A percentile compares a stretch with the other conserved stretches of the same genome.
Conservation (phyloP, 2,888 invertebrate genomes). For the Trachelus stipa region DNA sequence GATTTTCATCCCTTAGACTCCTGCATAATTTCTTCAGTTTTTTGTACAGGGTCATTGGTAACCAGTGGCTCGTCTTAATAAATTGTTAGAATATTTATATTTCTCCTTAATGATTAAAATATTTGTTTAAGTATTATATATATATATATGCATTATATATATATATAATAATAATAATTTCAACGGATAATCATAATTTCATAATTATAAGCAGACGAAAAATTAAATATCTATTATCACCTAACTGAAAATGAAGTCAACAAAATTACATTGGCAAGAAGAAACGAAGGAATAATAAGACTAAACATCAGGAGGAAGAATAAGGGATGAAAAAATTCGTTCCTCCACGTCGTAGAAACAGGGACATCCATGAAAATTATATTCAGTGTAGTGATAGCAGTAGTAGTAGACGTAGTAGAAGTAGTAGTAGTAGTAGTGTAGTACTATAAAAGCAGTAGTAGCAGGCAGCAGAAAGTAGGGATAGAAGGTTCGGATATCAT, state of each 20-base stretch:
- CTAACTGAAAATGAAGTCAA: neutral
- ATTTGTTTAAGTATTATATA: neutral
- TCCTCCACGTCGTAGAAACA: neutral
- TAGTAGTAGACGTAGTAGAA: no score
- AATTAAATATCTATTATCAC: neutral
- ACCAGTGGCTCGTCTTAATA: neutral
- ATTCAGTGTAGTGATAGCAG: neutral
- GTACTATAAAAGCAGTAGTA: neutral
- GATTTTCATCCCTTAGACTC: neutral
- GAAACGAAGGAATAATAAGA: neutral
- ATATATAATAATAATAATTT: neutral
- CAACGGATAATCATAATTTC: neutral
- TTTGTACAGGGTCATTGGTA: neutral
- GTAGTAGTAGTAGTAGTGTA: no score
- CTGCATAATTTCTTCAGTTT: neutral
- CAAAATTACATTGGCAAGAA: neutral
- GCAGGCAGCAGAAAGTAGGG: neutral
- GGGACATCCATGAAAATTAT: neutral
- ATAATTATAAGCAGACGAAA: neutral
- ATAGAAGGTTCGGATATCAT: slow-evolving; percentile 47
- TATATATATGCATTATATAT: no score
- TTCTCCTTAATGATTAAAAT: neutral
- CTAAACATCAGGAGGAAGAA: neutral
- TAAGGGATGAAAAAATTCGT: neutral
- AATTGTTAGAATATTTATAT: neutral